Evolutionary conservation across 2,797 vertebrate genomes (phyloP), one percentile per base, ranked within the genome.

Genomic region (Diceros bicornis): DNA sequence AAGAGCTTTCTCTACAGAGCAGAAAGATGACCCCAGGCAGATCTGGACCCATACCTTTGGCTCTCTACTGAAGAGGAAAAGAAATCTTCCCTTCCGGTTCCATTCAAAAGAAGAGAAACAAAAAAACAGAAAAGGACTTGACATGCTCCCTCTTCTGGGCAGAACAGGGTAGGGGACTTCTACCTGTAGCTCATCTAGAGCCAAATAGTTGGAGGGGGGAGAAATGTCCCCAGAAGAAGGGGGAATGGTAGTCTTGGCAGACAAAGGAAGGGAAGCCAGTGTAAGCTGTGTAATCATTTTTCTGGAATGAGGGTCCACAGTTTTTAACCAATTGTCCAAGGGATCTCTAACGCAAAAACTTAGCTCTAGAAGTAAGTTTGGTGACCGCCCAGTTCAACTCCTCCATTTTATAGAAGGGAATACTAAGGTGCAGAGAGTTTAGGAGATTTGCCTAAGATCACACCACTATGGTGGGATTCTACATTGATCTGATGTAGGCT

Each of bases 41-140:
- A 20, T 61, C 84, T 79, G 87, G 88, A 69, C 52, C 68, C 44
- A 37, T 23, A 20, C 0, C 41, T 83, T 27, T 62, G 78, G n/a
- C 69, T 17, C 41, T 41, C 29, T 85, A 72, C 81, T 89, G 37
- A 83, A 81, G 75, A 81, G 81, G 69, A 94, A 94, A 84, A 89
- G 27, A 79, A 29, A 7, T 34, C 37, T 97, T 95, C 55, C 91
- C 21, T 13, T 94, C 62, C 11, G 0, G 29, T 85, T 78, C 82
- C 71, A 27, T 74, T 91, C 44, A 90, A 92, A 82, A 93, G 25
- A 64, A 55, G 34, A 47, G 44, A 62, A 74, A 64, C n/a, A 61
- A 44, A 29, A 95, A 61, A 44, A 29, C 29, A 79, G n/a, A 55
- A 34, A 62, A 79, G 11, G n/a, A 62, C 50, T 47, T 32, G 37